Base-by-base conservation (phyloP, 2,797 vertebrate genomes). In the Vultur gryphus region DNA sequence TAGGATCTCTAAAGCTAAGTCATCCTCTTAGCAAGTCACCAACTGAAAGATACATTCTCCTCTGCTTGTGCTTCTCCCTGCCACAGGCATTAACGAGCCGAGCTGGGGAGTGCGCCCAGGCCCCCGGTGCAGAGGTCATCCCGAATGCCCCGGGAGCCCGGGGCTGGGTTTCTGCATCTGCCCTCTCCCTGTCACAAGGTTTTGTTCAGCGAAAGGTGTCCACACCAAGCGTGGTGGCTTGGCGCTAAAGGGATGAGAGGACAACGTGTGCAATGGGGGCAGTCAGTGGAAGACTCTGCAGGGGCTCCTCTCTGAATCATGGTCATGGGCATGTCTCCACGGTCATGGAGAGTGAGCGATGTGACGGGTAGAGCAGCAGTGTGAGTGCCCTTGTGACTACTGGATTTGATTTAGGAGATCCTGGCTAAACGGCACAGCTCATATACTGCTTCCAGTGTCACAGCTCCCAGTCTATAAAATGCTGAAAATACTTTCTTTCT, bases 101-200 rank as follows among this genome's bases (percentile, higher is more conserved):
- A 35, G 46, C 12, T 37, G 31, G 26, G 31, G 43, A 24, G 8
- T 6, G 33, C 7, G 11, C 25, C 69, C 71, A 44, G 66, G 23
- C 7, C 16, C 31, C 24, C 7, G 0, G 26, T 11, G n/a, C 57
- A 29, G 31, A 41, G 15, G 11, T 44, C 54, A 24, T n/a, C 35
- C 46, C 7, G 3, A 18, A 10, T 26, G 2, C 52, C n/a, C 13
- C 7, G 0, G 39, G 25, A 71, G 29, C 77, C 79, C 2, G 0
- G 16, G 11, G 20, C 28, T 43, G 35, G 20, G 21, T 41, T n/a
- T 44, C 79, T 73, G 43, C 29, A 26, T 31, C 73, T 46, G 33
- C n/a, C 51, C 6, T 33, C 59, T 54, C 46, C 46, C 64, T 46
- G 4, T 13, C 2, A 2, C 1, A 0, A 33, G 28, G 21, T 37